These are phyloP conservation scores for Aethes cnicana DNA, from an alignment of 2,888 invertebrate species.

Conservation along the genomic window DNA sequence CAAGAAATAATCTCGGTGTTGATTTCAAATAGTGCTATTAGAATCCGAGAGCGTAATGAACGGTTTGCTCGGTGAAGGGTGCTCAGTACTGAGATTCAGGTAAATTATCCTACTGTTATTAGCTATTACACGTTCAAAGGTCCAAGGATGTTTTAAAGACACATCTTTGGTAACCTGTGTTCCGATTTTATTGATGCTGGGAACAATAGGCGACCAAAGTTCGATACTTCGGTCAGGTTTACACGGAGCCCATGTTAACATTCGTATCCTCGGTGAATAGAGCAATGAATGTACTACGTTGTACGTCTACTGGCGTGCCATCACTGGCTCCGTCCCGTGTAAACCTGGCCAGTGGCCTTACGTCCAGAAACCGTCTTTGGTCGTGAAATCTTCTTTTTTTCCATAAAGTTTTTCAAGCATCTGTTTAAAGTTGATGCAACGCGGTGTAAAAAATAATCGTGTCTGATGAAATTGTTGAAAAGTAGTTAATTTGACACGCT, in stretches of 20 bases:
- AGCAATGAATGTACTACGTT: no score
- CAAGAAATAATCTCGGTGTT: constrained; percentile 35
- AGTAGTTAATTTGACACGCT: constrained; percentile 21
- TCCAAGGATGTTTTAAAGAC: not conserved
- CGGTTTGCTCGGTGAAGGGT: constrained; percentile 38
- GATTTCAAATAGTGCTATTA: constrained; percentile 37
- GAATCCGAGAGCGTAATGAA: constrained; percentile 36
- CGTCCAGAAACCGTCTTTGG: no score
- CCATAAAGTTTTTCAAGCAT: no score
- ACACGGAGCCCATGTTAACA: no score
- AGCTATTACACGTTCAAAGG: not conserved
- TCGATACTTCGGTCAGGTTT: no score
- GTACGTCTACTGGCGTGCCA: no score
- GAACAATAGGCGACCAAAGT: no score
- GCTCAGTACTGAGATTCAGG: constrained; percentile 24
- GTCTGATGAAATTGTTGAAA: constrained; percentile 24
- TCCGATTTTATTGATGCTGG: no score
- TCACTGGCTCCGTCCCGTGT: no score
- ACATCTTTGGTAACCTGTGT: no score
- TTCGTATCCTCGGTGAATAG: no score
- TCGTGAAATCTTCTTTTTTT: not conserved
- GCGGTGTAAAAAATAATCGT: constrained; percentile 19
- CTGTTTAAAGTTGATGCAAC: not conserved
- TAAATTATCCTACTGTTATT: constrained; percentile 17
- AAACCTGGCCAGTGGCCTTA: no score